Conservation (phyloP, 2,797 vertebrate species). For the Threskiornis aethiopicus region DNA sequence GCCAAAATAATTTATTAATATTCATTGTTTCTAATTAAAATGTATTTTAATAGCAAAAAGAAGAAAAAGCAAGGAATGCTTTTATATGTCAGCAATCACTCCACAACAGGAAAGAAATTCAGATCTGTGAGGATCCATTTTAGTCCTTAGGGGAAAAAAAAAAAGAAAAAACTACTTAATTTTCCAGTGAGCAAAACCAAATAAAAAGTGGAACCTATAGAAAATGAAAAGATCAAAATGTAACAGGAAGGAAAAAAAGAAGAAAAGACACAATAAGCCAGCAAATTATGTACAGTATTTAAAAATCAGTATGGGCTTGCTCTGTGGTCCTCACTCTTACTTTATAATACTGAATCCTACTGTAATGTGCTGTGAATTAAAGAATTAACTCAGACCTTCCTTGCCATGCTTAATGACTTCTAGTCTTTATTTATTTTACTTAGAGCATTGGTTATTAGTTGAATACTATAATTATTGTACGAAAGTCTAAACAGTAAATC, state of each 20-base stretch:
- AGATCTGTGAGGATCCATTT: background rate
- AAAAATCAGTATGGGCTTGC: background rate
- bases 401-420: background rate
- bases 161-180: background rate
- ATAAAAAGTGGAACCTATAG: background rate
- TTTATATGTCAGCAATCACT: background rate
- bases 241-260: background rate
- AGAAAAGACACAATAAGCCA: background rate
- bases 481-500: background rate
- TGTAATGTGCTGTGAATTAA: background rate
- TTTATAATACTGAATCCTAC: background rate
- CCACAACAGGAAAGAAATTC: background rate
- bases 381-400: background rate
- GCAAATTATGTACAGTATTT: background rate
- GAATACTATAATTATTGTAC: background rate
- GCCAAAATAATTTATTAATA: background rate
- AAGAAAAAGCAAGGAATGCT: background rate
- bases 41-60: background rate
- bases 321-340: background rate
- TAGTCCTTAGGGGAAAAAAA: background rate
- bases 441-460: background rate
- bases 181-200: background rate
- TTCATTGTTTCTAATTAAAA: background rate
- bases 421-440: background rate
- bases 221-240: background rate